Percentiles rank a stretch among this genome's conserved stretches.
These are phyloP conservation scores for Drosophila ercepeae DNA, from an alignment of 1,140 invertebrate genomes.

Conservation along the genomic window DNA sequence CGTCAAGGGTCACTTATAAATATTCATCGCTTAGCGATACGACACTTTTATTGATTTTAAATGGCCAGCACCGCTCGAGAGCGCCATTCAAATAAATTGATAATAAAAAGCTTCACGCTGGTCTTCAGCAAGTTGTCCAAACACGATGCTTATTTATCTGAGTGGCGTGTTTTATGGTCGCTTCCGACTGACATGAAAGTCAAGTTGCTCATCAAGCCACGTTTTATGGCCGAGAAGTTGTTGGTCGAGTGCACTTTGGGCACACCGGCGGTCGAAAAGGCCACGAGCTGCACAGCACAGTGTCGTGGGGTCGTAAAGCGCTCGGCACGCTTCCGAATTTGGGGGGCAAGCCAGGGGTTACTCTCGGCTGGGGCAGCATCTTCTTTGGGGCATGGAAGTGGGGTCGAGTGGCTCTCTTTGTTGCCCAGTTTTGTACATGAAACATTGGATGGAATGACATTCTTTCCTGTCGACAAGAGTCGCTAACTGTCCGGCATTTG, in stretches of 20 bases:
- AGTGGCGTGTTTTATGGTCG: slow-evolving; percentile 27
- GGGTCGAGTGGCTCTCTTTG: neutral
- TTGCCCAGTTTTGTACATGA: no score
- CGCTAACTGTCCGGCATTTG: neutral
- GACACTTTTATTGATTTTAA: slow-evolving; percentile 41
- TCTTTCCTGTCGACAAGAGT: slow-evolving; percentile 35
- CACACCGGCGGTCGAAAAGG: slow-evolving; percentile 5
- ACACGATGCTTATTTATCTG: slow-evolving; percentile 3
- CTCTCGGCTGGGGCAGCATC: neutral
- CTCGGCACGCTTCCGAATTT: neutral
- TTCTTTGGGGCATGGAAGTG: neutral
- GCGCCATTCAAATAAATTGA: slow-evolving; percentile 32
- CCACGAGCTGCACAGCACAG: neutral
- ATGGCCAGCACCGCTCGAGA: slow-evolving; percentile 11
- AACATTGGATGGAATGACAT: neutral
- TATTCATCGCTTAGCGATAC: slow-evolving; percentile 29
- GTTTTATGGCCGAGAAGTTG: slow-evolving; percentile 35
- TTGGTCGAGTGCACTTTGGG: slow-evolving; percentile 33
- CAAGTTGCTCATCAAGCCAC: slow-evolving; percentile 40
- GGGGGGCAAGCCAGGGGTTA: neutral
- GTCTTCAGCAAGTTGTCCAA: slow-evolving; percentile 20
- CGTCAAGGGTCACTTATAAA: slow-evolving; percentile 24
- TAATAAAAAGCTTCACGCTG: slow-evolving; percentile 39
- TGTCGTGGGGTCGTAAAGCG: neutral
- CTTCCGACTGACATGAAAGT: slow-evolving; percentile 40